Conservation (phyloP, 2,888 invertebrate genomes). For the Philereme transversata region DNA sequence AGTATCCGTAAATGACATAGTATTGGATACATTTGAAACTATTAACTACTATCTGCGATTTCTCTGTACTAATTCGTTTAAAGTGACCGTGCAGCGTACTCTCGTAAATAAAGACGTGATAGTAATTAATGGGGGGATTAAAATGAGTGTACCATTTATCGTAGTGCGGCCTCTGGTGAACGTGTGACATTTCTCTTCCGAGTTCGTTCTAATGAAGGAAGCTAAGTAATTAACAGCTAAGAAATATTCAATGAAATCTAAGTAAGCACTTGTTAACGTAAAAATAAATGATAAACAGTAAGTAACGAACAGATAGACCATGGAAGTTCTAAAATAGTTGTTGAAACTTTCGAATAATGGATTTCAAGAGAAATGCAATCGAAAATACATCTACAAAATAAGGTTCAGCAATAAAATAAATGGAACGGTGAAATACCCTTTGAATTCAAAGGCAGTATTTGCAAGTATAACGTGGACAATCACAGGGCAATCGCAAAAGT, state of each 20-base stretch:
- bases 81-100: slow-evolving; percentile 27
- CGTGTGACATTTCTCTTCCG: slow-evolving; percentile 35
- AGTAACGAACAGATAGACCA: too few species aligned
- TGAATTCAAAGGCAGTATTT: slow-evolving; percentile 55
- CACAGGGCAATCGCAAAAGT: slow-evolving; percentile 53
- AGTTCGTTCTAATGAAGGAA: slow-evolving; percentile 30
- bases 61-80: slow-evolving; percentile 38
- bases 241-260: slow-evolving; percentile 23
- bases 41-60: slow-evolving; percentile 37
- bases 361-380: not conserved
- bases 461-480: slow-evolving; percentile 54
- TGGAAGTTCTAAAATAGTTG: slow-evolving; percentile 9
- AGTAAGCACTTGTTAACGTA: not conserved
- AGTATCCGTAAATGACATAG: slow-evolving; percentile 29
- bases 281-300: not conserved
- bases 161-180: slow-evolving; percentile 32
- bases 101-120: slow-evolving; percentile 44
- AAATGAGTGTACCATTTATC: slow-evolving; percentile 43
- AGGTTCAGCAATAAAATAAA: slow-evolving; percentile 22
- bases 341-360: slow-evolving; percentile 19
- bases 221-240: slow-evolving; percentile 28
- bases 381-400: not conserved
- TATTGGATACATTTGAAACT: slow-evolving; percentile 34
- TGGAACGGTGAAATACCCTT: slow-evolving; percentile 35
- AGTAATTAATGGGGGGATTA: slow-evolving; percentile 43